phyloP scores from a whole-genome alignment of 2,888 invertebrate genomes.

The Volucella inanis region DNA sequence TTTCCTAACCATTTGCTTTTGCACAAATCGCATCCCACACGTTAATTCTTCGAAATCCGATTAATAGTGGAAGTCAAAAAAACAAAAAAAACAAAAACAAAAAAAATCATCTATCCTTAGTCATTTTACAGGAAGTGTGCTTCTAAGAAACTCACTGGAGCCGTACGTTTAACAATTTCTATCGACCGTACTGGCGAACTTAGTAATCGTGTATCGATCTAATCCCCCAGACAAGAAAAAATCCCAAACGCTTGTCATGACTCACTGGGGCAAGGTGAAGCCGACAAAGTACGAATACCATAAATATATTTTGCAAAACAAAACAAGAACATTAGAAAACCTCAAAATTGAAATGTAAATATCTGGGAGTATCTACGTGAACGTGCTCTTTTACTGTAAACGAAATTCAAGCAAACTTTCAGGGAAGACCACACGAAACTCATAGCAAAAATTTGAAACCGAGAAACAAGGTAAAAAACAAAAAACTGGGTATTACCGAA shows the following conservation, averaged over 20 bases:
- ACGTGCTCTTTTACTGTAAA: conserved; percentile 39
- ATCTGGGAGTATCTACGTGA: conserved; percentile 2
- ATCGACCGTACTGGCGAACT: not conserved
- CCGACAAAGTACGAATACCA: conserved; percentile 20
- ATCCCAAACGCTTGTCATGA: conserved; percentile 33
- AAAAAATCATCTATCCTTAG: no score
- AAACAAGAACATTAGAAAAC: conserved; percentile 2
- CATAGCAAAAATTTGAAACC: not conserved
- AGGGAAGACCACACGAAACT: not conserved
- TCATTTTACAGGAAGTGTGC: no score
- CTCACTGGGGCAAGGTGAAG: conserved; percentile 37
- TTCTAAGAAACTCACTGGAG: no score
- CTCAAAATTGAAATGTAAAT: conserved; percentile 51
- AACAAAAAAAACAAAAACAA: no score
- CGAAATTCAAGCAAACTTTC: not conserved
- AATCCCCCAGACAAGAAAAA: conserved; percentile 17
- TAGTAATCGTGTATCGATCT: conserved; percentile 34
- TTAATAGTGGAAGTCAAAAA: no score
- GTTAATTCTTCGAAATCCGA: no score
- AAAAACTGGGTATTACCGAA: conserved; percentile 37
- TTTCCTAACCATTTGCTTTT: no score
- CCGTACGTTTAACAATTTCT: no score
- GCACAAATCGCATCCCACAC: no score
- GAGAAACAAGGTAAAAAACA: not conserved
- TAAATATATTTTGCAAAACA: no score